phyloP scores from a whole-genome alignment of 2,113 vertebrate species.

The Corydoras maculifer region DNA sequence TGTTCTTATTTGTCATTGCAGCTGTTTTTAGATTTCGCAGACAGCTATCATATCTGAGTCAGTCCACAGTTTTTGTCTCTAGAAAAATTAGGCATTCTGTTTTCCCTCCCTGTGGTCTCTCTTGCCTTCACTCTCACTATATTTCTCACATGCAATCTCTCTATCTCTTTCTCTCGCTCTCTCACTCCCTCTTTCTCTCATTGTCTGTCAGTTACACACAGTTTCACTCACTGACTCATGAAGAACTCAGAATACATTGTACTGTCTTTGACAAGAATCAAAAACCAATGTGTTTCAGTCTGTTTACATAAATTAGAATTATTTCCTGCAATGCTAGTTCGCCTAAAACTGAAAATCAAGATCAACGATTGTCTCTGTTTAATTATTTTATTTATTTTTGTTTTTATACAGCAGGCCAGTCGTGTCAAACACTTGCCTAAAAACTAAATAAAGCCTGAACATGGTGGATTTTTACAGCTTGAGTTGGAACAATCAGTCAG shows the following conservation, averaged over 20 bases:
- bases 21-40: slow-evolving; percentile 37
- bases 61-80: slow-evolving; percentile 21
- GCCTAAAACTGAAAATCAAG: not conserved
- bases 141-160: not conserved
- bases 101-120: slow-evolving; percentile 7
- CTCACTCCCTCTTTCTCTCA: too few relatives aligned
- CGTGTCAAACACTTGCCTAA: slow-evolving; percentile 7
- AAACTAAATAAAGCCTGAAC: slow-evolving; percentile 28
- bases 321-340: too few relatives aligned
- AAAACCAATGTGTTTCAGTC: too few relatives aligned
- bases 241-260: too few relatives aligned
- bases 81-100: slow-evolving; percentile 9
- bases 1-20: slow-evolving; percentile 29
- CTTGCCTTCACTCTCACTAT: slow-evolving; percentile 4
- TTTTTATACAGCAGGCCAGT: slow-evolving; percentile 4
- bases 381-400: not conserved
- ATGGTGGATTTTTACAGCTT: slow-evolving; percentile 25
- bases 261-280: too few relatives aligned
- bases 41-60: slow-evolving; percentile 36
- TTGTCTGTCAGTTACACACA: too few relatives aligned
- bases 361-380: slow-evolving; percentile 2
- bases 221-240: too few relatives aligned
- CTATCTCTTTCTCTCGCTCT: too few relatives aligned
- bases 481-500: slow-evolving; percentile 30
- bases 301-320: too few relatives aligned